A percentile compares a stretch with the other conserved stretches of the same genome.
phyloP scores from a whole-genome alignment of 23 tunicate species.

The Clavelina lepadiformis region DNA sequence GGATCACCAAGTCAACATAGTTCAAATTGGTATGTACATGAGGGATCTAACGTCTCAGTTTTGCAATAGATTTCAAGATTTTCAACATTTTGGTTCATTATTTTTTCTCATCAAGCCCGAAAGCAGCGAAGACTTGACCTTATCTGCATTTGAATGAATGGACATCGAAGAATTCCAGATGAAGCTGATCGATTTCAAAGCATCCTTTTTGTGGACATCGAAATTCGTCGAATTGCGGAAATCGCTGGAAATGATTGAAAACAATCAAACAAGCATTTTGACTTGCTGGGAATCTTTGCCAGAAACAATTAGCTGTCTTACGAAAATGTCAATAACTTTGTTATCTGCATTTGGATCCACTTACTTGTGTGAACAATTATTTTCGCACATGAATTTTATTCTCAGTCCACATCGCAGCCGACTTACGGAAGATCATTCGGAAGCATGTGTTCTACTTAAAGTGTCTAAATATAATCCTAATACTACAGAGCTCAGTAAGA shows the following conservation, averaged over 20 bases:
- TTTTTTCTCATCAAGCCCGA: conserved; percentile 25
- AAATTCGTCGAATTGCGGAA: conserved; percentile 4
- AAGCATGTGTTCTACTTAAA: conserved; percentile 50
- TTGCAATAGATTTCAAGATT: conserved; percentile 2
- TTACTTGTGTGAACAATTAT: conserved; percentile 43
- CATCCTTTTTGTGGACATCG: conserved; percentile 25
- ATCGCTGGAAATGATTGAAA: background rate
- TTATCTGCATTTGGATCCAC: conserved; percentile 59
- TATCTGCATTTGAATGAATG: conserved; percentile 30
- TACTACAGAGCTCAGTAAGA: conserved; percentile 33
- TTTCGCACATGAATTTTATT: conserved; percentile 25
- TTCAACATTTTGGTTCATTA: background rate
- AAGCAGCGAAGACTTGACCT: conserved; percentile 36
- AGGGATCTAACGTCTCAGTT: conserved; percentile 3
- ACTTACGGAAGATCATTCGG: conserved; percentile 29
- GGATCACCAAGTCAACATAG: conserved; percentile 18
- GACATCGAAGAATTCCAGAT: conserved; percentile 29
- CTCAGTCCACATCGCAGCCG: conserved; percentile 37
- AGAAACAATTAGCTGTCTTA: conserved; percentile 34
- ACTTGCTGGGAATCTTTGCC: conserved; percentile 10
- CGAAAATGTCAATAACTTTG: conserved; percentile 48
- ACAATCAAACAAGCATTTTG: background rate
- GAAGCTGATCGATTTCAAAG: conserved; percentile 45
- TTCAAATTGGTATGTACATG: conserved; percentile 24
- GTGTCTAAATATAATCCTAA: conserved; percentile 35